A percentile compares a stretch with the other conserved stretches of the same genome.
These are phyloP conservation scores for Babylonia areolata DNA, from an alignment of 1,140 invertebrate genomes.

Conservation along the genomic window DNA sequence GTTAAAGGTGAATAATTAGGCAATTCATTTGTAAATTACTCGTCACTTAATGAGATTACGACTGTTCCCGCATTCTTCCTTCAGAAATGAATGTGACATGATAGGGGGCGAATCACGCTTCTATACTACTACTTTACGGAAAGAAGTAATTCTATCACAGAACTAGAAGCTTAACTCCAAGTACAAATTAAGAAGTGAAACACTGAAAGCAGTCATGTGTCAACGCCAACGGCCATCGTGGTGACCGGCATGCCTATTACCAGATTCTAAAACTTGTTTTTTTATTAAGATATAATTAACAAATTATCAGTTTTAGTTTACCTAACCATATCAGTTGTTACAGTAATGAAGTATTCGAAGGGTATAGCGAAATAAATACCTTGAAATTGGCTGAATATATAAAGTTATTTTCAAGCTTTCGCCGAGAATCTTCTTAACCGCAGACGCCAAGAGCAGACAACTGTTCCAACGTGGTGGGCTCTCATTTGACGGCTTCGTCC, in stretches of 20 bases:
- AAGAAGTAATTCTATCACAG: too few relatives aligned
- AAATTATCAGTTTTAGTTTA: not conserved
- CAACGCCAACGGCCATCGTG: not conserved
- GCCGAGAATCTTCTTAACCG: constrained; percentile 27
- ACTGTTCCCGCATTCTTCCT: too few relatives aligned
- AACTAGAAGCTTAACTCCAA: too few relatives aligned
- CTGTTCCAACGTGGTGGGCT: constrained; percentile 36
- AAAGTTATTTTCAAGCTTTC: not conserved
- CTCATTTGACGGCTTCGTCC: constrained; percentile 22
- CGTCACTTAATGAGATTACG: too few relatives aligned
- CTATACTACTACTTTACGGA: too few relatives aligned
- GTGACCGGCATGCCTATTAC: too few relatives aligned
- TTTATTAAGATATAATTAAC: not conserved
- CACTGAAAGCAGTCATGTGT: too few relatives aligned
- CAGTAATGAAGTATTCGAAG: not conserved
- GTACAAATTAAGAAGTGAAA: too few relatives aligned
- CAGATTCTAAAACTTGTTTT: not conserved
- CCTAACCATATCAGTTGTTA: not conserved
- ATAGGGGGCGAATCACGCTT: too few relatives aligned
- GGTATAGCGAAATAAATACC: not conserved
- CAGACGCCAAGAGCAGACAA: constrained; percentile 36
- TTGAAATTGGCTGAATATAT: not conserved
- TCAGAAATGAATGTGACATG: too few relatives aligned
- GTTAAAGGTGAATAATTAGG: too few relatives aligned
- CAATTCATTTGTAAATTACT: too few relatives aligned